Conservation (phyloP, 2,888 invertebrate genomes). For the Drosophila infuscata region DNA sequence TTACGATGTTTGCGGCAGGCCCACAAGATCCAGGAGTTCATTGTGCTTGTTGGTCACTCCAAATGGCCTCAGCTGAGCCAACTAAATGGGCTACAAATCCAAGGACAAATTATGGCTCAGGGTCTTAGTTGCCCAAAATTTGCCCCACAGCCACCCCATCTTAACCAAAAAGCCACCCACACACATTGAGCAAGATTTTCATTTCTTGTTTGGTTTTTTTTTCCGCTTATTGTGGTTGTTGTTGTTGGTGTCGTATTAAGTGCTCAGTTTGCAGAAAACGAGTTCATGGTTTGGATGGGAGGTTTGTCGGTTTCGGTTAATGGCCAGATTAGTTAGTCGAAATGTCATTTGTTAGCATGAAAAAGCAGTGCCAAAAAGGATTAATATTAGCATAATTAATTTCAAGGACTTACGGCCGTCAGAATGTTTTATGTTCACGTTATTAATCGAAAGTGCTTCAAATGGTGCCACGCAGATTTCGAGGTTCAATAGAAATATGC, state of each 20-base stretch:
- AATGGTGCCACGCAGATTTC: constrained; percentile 27
- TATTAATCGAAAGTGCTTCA: constrained; percentile 63
- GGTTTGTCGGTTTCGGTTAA: constrained; percentile 51
- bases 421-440: constrained; percentile 37
- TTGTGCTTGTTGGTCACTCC: constrained; percentile 49
- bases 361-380: constrained; percentile 65
- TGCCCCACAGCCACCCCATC: too few species aligned
- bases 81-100: constrained; percentile 60
- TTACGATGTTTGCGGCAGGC: constrained; percentile 9
- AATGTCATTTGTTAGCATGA: constrained; percentile 72
- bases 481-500: constrained; percentile 29
- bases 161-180: constrained; percentile 5
- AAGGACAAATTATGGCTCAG: constrained; percentile 62
- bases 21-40: constrained; percentile 8
- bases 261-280: constrained; percentile 58
- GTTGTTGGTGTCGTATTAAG: constrained; percentile 48
- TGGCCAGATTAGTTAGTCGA: constrained; percentile 65
- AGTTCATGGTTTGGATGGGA: constrained; percentile 25
- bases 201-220: constrained; percentile 39
- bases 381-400: constrained; percentile 76
- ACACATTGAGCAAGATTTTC: constrained; percentile 32
- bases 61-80: constrained; percentile 52
- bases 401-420: constrained; percentile 46
- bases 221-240: constrained; percentile 26
- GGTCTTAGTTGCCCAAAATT: constrained; percentile 33